Evolutionary conservation across 2,797 vertebrate species (phyloP).

Genomic region (Pipistrellus nathusii): DNA sequence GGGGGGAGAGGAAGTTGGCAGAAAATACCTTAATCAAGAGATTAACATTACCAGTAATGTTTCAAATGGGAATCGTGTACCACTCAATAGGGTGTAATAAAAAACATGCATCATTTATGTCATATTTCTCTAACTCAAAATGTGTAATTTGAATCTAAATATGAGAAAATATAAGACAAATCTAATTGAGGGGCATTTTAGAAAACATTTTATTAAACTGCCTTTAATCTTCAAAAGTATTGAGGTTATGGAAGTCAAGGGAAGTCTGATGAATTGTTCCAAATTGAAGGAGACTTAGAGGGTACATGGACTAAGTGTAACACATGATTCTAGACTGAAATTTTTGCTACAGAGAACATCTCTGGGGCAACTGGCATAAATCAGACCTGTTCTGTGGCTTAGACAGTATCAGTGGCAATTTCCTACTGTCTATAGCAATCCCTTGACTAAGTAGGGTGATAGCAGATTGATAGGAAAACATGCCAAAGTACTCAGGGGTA

Average conservation of each 20-base stretch:
- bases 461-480: neutral
- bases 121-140: neutral
- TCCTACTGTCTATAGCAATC: neutral
- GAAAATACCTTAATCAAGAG: neutral
- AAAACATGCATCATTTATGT: neutral
- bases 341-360: neutral
- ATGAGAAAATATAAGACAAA: slow-evolving; percentile 35
- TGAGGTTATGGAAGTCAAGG: neutral
- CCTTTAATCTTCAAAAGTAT: slow-evolving; percentile 48
- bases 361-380: neutral
- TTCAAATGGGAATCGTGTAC: neutral
- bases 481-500: neutral
- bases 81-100: neutral
- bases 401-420: neutral
- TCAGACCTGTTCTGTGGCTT: neutral
- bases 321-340: neutral
- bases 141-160: neutral
- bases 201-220: neutral
- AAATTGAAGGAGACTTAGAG: neutral
- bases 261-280: neutral
- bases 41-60: neutral
- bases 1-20: neutral
- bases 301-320: neutral
- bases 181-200: neutral
- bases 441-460: neutral